These are phyloP conservation scores for Echiichthys vipera DNA, from an alignment of 2,797 vertebrate genomes.

Conservation along the genomic window DNA sequence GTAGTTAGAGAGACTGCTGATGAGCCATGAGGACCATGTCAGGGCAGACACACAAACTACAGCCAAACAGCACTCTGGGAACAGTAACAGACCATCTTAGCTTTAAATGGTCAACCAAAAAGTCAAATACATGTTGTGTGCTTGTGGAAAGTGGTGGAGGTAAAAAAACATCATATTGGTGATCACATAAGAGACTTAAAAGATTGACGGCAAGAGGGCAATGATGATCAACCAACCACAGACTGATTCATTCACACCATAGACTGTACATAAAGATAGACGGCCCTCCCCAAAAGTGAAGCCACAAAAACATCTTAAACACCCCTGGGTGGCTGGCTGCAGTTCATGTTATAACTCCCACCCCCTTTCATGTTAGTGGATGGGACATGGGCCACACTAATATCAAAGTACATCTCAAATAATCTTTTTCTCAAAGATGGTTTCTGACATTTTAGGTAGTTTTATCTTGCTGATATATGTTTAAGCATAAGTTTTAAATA, in stretches of 20 bases:
- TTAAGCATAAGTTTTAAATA: no score
- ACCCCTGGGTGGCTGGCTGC: no score
- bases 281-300: no score
- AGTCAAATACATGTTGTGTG: neutral
- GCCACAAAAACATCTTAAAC: no score
- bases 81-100: neutral
- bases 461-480: no score
- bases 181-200: neutral
- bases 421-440: no score
- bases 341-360: no score
- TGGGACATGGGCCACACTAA: no score
- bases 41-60: constrained; percentile 6
- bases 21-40: neutral
- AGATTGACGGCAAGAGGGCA: neutral
- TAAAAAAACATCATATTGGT: neutral
- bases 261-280: no score
- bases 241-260: constrained; percentile 45
- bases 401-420: no score
- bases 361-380: no score
- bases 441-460: no score
- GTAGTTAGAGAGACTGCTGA: constrained; percentile 9
- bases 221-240: constrained; percentile 20
- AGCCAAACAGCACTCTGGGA: constrained; percentile 17
- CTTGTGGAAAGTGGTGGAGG: neutral
- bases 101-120: neutral